Evolutionary conservation across 37 sponge, comb jelly and placozoan species (phyloP).

Genomic region (Spongia lamella): DNA sequence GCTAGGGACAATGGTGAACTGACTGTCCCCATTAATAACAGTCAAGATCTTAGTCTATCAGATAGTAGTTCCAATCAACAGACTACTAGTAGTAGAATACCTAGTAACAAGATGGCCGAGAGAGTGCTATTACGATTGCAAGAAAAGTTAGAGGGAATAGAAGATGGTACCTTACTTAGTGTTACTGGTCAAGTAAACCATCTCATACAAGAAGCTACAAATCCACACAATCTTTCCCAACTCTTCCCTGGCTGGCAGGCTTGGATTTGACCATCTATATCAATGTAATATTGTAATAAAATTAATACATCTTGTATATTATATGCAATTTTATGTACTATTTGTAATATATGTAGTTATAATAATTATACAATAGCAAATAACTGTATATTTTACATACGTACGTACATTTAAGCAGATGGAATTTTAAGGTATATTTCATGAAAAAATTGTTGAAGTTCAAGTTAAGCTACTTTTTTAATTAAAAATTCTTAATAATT

Average conservation of each 20-base stretch:
- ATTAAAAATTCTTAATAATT: too few species aligned
- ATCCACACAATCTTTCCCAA: slow-evolving; percentile 73
- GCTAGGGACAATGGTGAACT: slow-evolving; percentile 9
- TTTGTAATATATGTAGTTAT: too few species aligned
- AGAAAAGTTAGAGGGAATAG: slow-evolving; percentile 94
- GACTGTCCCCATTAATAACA: background rate
- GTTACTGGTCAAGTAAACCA: slow-evolving; percentile 92
- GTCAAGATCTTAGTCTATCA: slow-evolving; percentile 1
- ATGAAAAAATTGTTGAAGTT: too few species aligned
- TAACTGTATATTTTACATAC: too few species aligned
- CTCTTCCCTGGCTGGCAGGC: slow-evolving; percentile 97
- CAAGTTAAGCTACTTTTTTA: too few species aligned
- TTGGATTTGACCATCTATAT: slow-evolving; percentile 89
- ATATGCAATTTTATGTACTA: too few species aligned
- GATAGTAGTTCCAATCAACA: background rate
- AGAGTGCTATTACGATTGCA: slow-evolving; percentile 81
- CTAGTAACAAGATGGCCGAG: slow-evolving; percentile 85
- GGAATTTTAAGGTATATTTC: too few species aligned
- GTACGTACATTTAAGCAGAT: too few species aligned
- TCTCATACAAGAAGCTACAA: slow-evolving; percentile 90
- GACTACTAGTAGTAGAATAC: background rate
- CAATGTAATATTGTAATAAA: too few species aligned
- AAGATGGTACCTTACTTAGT: slow-evolving; percentile 84
- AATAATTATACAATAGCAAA: too few species aligned
- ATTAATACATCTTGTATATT: too few species aligned